Percentiles rank a stretch among this genome's conserved stretches.
These are phyloP conservation scores for Nomada lathburiana DNA, from an alignment of 2,888 invertebrate genomes.

Conservation along the genomic window DNA sequence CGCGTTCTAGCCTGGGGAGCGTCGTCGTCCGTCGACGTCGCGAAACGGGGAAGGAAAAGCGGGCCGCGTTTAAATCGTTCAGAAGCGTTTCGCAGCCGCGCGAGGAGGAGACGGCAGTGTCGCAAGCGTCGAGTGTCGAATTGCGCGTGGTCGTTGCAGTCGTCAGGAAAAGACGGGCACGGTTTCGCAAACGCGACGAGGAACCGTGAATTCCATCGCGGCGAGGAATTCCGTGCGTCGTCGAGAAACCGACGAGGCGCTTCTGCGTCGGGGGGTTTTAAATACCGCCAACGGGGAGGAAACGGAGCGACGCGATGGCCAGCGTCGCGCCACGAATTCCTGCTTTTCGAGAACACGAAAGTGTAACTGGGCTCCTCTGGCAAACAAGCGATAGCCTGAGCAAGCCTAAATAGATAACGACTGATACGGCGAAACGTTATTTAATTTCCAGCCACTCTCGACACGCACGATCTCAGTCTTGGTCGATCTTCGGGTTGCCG, in stretches of 20 bases:
- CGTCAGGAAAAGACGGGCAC: constrained; percentile 1
- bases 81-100: neutral
- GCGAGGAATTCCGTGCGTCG: constrained; percentile 7
- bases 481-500: neutral
- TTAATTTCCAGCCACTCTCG: constrained; percentile 69
- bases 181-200: constrained; percentile 20
- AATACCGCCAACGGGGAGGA: constrained; percentile 15
- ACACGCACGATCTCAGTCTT: constrained; percentile 20
- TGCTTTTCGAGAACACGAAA: constrained; percentile 61
- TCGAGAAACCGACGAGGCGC: neutral
- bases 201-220: neutral
- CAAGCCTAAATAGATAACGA: constrained; percentile 78
- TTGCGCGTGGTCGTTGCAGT: constrained; percentile 19
- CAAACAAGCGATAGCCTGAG: constrained; percentile 76
- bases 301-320: neutral
- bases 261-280: constrained; percentile 7
- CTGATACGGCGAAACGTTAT: constrained; percentile 75
- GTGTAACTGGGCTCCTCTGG: constrained; percentile 62
- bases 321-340: constrained; percentile 36
- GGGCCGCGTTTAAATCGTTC: neutral
- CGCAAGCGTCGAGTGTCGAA: constrained; percentile 47
- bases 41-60: neutral
- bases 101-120: constrained; percentile 23
- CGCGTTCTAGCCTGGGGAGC: too few species aligned
- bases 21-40: too few species aligned